Base-by-base conservation (phyloP, 2,888 invertebrate genomes). In the Shargacucullia verbasci region DNA sequence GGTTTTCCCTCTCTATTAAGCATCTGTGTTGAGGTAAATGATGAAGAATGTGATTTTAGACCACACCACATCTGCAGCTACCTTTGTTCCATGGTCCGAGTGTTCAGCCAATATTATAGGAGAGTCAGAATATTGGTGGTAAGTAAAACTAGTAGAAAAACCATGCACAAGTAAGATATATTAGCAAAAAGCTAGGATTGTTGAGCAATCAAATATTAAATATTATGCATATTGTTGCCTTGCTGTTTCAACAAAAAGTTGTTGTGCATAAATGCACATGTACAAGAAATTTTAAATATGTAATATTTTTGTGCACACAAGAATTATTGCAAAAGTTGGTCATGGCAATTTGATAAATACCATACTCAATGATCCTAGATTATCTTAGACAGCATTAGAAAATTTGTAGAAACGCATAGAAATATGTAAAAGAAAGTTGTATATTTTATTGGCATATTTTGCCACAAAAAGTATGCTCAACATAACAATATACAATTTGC, bases 31-130 rank as follows among this genome's bases (percentile, higher is more conserved):
- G 88, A 94, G 47, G 37, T 85, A 0, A 90, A 89, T 59, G 83
- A 94, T 15, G 84, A 86, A 10, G 81, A 80, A 11, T 95, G 95
- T 40, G 94, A 95, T 39, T 94, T 96, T 58, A 92, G 95, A 59
- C 95, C 96, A 0, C 97, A 97, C 75, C 85, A 94, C 40, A 86
- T 97, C 35, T 95, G 96, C 65, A 90, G 92, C 57, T 97, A 95
- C 82, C 87, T 97, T 7, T 95, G 94, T 59, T 93, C 94, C 8
- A 89, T 97, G 83, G 96, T 96, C 15, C 92, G 95, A 37, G 82
- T 94, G 7, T 96, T 97, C 79, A 97, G 97, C 83, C 94, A 95
- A 50, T 98, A 97, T 81, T 98, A 98, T 80, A 94, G 96, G 64
- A 94, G 95, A 81, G 94, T 95, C 33, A 95, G 96, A 73, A 95